These are phyloP conservation scores for Oreochromis grahami DNA, from an alignment of 2,797 vertebrate species.

Conservation along the genomic window DNA sequence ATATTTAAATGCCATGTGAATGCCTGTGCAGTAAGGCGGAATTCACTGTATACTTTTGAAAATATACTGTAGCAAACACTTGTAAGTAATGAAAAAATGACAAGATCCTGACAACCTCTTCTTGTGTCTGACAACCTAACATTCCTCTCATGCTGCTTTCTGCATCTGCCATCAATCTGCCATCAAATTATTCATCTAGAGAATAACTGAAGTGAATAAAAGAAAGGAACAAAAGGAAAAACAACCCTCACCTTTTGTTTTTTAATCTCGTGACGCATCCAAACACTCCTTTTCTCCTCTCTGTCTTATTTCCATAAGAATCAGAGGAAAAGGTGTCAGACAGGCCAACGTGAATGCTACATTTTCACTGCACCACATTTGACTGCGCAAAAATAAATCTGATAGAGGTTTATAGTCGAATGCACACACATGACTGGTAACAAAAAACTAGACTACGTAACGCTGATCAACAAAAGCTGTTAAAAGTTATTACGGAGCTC, in stretches of 20 bases:
- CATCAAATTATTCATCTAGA: conserved; percentile 9
- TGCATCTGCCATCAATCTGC: conserved; percentile 18
- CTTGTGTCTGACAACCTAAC: not conserved
- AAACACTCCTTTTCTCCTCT: fast-evolving
- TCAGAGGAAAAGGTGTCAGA: not conserved
- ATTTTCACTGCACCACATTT: not conserved
- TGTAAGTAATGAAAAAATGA: conserved; percentile 6
- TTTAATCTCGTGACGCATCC: not conserved
- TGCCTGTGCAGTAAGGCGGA: not conserved
- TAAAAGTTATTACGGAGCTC: not conserved
- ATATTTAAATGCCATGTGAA: conserved; percentile 3
- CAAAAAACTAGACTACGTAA: not conserved
- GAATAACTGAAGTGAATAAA: conserved; percentile 4
- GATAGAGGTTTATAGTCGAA: not conserved
- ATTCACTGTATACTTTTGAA: not conserved
- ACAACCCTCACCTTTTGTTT: not conserved
- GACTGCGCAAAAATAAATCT: not conserved
- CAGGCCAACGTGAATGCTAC: not conserved
- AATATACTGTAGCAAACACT: not conserved
- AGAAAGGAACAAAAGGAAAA: not conserved
- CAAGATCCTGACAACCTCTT: conserved; percentile 11
- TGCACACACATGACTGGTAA: not conserved
- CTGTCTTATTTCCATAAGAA: not conserved
- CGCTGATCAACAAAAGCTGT: not conserved
- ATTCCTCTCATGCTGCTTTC: not conserved